Evolutionary conservation across 2,888 invertebrate species (phyloP).

Genomic region (Apotomis betuletana): DNA sequence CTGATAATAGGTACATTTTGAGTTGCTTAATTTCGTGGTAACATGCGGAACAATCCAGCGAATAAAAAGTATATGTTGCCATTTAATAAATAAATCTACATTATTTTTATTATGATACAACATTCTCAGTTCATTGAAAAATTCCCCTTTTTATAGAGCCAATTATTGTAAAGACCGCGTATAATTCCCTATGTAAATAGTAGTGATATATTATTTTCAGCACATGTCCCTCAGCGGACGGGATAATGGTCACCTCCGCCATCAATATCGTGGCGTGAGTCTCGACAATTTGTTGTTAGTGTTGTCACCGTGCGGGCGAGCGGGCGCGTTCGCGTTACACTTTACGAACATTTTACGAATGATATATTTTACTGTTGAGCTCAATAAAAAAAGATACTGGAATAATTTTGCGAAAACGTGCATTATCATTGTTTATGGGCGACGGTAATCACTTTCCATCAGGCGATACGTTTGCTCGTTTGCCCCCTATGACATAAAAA

Average conservation of each 20-base stretch:
- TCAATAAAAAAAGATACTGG: no score
- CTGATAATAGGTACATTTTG: no score
- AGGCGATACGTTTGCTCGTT: no score
- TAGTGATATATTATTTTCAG: slow-evolving; percentile 34
- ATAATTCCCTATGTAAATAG: slow-evolving; percentile 40
- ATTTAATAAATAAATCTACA: background rate
- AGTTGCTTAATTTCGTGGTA: no score
- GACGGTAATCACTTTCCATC: no score
- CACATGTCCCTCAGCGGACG: slow-evolving; percentile 40
- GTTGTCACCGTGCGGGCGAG: slow-evolving; percentile 46
- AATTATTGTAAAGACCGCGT: slow-evolving; percentile 23
- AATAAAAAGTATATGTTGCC: background rate
- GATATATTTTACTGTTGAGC: no score
- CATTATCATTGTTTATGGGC: no score
- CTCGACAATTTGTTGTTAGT: slow-evolving; percentile 52
- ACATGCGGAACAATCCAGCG: no score
- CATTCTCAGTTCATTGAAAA: slow-evolving; percentile 3
- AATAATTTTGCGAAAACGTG: no score
- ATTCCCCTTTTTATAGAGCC: slow-evolving; percentile 13
- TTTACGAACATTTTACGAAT: slow-evolving; percentile 20
- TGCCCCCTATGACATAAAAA: no score
- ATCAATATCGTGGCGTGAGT: slow-evolving; percentile 50
- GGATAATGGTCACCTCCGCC: slow-evolving; percentile 40
- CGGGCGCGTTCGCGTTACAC: slow-evolving; percentile 37
- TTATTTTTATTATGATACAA: background rate